Conservation (phyloP, 2,113 vertebrate species). For the Microcebus lehilahytsara region DNA sequence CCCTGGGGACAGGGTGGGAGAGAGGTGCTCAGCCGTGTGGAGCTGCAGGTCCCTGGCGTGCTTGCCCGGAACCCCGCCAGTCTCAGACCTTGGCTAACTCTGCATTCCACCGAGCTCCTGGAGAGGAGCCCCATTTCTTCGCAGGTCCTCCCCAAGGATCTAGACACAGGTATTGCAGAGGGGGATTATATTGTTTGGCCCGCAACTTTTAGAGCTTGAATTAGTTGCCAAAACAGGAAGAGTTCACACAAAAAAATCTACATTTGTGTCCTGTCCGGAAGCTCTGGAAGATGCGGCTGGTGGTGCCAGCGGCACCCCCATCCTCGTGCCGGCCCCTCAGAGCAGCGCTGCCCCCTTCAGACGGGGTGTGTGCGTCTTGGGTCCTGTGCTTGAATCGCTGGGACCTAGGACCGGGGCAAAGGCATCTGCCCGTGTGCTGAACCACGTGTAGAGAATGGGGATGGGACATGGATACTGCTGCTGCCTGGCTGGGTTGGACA, state of each 20-base stretch:
- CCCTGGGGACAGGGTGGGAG: background rate
- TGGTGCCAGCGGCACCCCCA: no score
- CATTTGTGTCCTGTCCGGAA: background rate
- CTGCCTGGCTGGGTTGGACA: background rate
- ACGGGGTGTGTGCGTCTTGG: rapidly evolving
- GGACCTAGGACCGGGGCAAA: no score
- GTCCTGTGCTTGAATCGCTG: background rate
- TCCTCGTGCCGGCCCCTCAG: rapidly evolving
- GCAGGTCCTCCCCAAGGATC: background rate
- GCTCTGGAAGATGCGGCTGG: background rate
- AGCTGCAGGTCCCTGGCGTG: background rate
- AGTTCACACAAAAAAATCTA: background rate
- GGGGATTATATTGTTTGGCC: background rate
- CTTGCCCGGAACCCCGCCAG: background rate
- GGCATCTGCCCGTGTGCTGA: background rate
- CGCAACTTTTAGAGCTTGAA: background rate
- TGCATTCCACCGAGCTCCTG: background rate
- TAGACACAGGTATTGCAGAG: background rate
- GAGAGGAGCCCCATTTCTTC: background rate
- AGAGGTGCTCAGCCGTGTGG: rapidly evolving
- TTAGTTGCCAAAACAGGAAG: background rate
- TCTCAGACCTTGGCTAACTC: background rate
- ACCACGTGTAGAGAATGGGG: background rate
- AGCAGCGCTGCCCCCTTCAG: rapidly evolving
- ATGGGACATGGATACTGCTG: background rate